phyloP scores from a whole-genome alignment of 1,140 invertebrate genomes.

The Probaryconus sp. region DNA sequence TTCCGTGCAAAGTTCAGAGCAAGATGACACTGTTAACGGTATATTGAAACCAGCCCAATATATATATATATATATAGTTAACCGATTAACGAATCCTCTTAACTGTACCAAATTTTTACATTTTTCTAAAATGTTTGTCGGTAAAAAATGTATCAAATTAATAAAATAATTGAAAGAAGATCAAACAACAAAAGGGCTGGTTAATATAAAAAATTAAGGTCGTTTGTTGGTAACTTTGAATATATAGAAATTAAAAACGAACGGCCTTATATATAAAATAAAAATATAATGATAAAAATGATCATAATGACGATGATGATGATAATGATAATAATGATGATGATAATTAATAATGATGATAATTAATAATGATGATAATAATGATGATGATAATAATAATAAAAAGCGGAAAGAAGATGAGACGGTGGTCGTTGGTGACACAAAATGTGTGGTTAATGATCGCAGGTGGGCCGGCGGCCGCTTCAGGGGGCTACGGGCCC shows the following conservation, averaged over 20 bases:
- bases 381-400: slow-evolving; percentile 48
- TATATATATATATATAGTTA: too few species aligned
- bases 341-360: background rate
- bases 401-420: slow-evolving; percentile 63
- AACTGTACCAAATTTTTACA: too few species aligned
- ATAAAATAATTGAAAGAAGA: too few species aligned
- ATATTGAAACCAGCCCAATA: background rate
- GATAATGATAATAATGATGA: too few species aligned
- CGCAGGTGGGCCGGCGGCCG: slow-evolving; percentile 78
- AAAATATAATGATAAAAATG: too few species aligned
- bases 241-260: too few species aligned
- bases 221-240: slow-evolving; percentile 33
- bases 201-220: slow-evolving; percentile 29
- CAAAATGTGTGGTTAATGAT: slow-evolving; percentile 77
- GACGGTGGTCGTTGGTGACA: slow-evolving; percentile 72
- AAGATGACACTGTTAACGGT: slow-evolving; percentile 5
- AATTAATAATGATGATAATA: background rate
- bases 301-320: too few species aligned
- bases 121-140: too few species aligned
- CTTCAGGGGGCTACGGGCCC: slow-evolving; percentile 78
- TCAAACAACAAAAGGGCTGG: too few species aligned
- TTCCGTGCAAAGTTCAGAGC: slow-evolving; percentile 1
- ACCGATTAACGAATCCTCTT: slow-evolving; percentile 32
- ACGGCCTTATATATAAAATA: too few species aligned
- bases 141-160: too few species aligned